A percentile compares a stretch with the other conserved stretches of the same genome.
Evolutionary conservation across 2,888 invertebrate species (phyloP).

Genomic region (Amblyteles armatorius): DNA sequence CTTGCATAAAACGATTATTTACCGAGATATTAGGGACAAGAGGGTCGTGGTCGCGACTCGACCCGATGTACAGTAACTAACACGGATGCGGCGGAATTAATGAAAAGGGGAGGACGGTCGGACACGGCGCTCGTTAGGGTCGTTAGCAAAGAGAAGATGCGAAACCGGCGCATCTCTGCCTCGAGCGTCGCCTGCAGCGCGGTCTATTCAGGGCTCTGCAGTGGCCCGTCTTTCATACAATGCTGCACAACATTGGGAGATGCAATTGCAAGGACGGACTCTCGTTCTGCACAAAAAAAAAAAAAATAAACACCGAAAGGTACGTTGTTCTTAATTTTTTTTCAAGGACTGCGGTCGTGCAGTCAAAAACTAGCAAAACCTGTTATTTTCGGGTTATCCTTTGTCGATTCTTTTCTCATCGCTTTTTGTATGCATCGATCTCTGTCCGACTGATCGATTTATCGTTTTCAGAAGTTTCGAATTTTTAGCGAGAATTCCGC

Average conservation of each 20-base stretch:
- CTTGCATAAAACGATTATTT: conserved; percentile 79
- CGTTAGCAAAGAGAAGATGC: conserved; percentile 73
- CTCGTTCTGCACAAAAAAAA: neutral
- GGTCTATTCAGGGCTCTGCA: conserved; percentile 5
- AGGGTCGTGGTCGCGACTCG: conserved; percentile 31
- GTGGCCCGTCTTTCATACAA: conserved; percentile 1
- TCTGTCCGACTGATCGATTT: no score
- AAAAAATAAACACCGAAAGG: no score
- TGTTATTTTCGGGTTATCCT: no score
- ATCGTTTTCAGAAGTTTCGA: no score
- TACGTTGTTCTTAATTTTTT: no score
- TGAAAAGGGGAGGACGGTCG: conserved; percentile 35
- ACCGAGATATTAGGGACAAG: conserved; percentile 6
- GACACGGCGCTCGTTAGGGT: conserved; percentile 77
- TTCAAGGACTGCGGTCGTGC: no score
- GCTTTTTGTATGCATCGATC: no score
- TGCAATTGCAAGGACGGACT: neutral
- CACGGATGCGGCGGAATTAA: conserved; percentile 40
- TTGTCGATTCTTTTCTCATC: no score
- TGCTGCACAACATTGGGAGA: neutral
- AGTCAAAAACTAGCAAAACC: no score
- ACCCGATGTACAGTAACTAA: conserved; percentile 55
- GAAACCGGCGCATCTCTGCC: conserved; percentile 36
- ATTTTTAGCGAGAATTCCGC: no score
- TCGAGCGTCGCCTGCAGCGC: conserved; percentile 25